phyloP scores from a whole-genome alignment of 2,888 invertebrate species.

The Linnaemya tessellans region DNA sequence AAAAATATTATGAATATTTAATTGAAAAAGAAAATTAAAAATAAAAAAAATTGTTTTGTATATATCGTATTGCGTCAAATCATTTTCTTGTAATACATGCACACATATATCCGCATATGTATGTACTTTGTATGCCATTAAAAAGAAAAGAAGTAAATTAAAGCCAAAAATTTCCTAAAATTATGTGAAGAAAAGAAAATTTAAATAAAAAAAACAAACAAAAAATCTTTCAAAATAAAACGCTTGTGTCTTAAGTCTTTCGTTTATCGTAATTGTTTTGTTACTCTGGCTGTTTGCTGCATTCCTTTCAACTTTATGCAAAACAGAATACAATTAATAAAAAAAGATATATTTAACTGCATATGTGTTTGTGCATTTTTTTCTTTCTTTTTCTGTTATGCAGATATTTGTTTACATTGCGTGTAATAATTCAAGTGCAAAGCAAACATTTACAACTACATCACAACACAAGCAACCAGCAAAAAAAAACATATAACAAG shows the following conservation, averaged over 20 bases:
- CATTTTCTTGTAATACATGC: background rate
- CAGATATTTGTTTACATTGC: slow-evolving; percentile 72
- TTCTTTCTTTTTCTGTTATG: slow-evolving; percentile 48
- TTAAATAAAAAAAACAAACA: slow-evolving; percentile 15
- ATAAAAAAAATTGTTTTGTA: background rate
- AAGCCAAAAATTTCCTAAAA: slow-evolving; percentile 4
- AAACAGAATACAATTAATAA: slow-evolving; percentile 50
- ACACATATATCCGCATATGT: background rate
- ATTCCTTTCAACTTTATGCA: slow-evolving; percentile 61
- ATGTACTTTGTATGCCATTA: background rate
- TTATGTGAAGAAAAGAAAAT: slow-evolving; percentile 32
- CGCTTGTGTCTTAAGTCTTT: slow-evolving; percentile 60
- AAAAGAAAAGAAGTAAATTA: slow-evolving; percentile 25
- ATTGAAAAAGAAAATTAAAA: background rate
- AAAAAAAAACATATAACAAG: background rate
- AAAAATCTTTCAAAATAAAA: slow-evolving; percentile 5
- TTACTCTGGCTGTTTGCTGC: slow-evolving; percentile 6
- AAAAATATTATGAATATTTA: slow-evolving; percentile 5
- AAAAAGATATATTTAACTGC: background rate
- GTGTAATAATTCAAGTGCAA: slow-evolving; percentile 72
- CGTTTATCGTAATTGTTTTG: slow-evolving; percentile 19
- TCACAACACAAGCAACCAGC: slow-evolving; percentile 26
- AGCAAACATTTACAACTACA: slow-evolving; percentile 64
- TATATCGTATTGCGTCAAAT: background rate
- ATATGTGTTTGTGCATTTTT: too few relatives aligned